A percentile compares a stretch with the other conserved stretches of the same genome.
These are phyloP conservation scores for Phodopus roborovskii DNA, from an alignment of 2,113 vertebrate species.

Conservation along the genomic window DNA sequence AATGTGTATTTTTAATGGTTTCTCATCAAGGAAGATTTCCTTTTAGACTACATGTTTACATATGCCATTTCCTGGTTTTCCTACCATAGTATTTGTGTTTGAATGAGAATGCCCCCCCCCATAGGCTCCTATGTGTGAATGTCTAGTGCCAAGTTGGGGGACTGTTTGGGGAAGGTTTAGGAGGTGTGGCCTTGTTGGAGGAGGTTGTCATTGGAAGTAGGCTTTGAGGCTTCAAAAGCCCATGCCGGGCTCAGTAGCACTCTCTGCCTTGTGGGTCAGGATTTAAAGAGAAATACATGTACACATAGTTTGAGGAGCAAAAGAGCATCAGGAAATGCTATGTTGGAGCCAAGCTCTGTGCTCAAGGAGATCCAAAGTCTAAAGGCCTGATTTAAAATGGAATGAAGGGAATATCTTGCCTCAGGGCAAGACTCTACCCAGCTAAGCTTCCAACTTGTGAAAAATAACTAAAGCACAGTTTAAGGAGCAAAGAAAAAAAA, in stretches of 20 bases:
- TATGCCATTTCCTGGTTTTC: conserved; percentile 8
- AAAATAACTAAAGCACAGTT: neutral
- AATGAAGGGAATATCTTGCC: neutral
- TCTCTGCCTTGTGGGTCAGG: neutral
- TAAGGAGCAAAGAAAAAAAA: neutral
- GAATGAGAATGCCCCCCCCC: neutral
- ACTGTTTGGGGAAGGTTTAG: neutral
- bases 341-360: neutral
- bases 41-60: neutral
- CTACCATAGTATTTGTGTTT: neutral
- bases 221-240: neutral
- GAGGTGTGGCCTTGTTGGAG: neutral
- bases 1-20: neutral
- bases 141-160: neutral
- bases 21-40: neutral
- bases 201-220: neutral
- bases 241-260: neutral
- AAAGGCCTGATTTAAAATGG: neutral
- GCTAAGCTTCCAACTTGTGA: neutral
- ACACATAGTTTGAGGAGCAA: neutral
- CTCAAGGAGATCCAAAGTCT: neutral
- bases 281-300: neutral
- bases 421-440: neutral
- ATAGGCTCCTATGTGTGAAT: neutral
- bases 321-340: neutral